These are phyloP conservation scores for Pharmacophagus antenor DNA, from an alignment of 2,888 invertebrate genomes.

Conservation along the genomic window DNA sequence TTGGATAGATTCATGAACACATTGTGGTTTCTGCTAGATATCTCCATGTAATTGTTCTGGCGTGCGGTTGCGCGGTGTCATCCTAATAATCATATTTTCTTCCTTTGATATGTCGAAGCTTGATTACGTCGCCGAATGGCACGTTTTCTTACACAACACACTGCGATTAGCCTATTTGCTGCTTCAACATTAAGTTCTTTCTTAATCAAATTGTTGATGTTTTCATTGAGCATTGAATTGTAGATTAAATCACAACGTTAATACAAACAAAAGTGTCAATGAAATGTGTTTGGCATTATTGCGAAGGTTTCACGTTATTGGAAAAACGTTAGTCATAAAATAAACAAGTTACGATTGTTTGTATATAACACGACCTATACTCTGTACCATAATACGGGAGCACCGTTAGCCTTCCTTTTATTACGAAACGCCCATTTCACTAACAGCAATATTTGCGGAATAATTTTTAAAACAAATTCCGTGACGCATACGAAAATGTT, in stretches of 20 bases:
- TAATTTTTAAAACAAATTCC: constrained; percentile 61
- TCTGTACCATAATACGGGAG: constrained; percentile 4
- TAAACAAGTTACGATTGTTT: constrained; percentile 5
- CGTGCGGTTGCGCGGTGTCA: constrained; percentile 68
- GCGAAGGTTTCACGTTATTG: background rate
- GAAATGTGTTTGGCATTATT: background rate
- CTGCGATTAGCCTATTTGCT: constrained; percentile 39
- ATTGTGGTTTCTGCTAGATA: constrained; percentile 66
- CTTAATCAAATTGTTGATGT: constrained; percentile 37
- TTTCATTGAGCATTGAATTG: constrained; percentile 22
- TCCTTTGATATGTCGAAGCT: constrained; percentile 57
- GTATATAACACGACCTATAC: background rate
- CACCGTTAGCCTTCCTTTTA: constrained; percentile 31
- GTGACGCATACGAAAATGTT: constrained; percentile 56
- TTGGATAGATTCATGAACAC: constrained; percentile 22
- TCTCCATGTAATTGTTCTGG: constrained; percentile 65
- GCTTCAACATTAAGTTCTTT: constrained; percentile 41
- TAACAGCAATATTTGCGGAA: constrained; percentile 55
- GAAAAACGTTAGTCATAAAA: constrained; percentile 4
- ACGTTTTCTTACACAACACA: constrained; percentile 40
- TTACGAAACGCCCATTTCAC: constrained; percentile 43
- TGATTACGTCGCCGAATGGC: constrained; percentile 49
- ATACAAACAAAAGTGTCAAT: background rate
- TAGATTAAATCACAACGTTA: background rate
- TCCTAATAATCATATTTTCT: constrained; percentile 68